A percentile compares a stretch with the other conserved stretches of the same genome.
These are phyloP conservation scores for Pseudochaenichthys georgianus DNA, from an alignment of 2,797 vertebrate genomes.

Conservation along the genomic window DNA sequence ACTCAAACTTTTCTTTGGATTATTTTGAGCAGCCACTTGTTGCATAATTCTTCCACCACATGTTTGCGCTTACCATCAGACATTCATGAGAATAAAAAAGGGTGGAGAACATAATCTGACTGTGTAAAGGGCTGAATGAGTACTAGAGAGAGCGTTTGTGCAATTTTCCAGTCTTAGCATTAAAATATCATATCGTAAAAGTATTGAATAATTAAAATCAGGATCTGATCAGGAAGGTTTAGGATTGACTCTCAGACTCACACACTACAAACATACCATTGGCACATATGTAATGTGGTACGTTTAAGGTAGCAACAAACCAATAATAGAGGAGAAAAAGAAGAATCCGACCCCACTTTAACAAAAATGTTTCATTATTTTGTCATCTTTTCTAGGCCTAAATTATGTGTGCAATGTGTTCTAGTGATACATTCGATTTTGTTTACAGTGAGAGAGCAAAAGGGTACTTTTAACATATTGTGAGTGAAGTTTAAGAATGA, in stretches of 20 bases:
- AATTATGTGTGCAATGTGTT: not conserved
- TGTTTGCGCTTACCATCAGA: not conserved
- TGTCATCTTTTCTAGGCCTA: constrained; percentile 2
- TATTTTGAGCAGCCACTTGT: constrained; percentile 4
- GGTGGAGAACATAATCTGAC: constrained; percentile 2
- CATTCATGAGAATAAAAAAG: constrained; percentile 15
- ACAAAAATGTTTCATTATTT: not conserved
- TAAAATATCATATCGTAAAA: not conserved
- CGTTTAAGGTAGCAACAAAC: not conserved
- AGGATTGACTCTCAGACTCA: not conserved
- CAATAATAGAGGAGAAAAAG: not conserved
- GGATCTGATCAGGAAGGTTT: not conserved
- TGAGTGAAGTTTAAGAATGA: not conserved
- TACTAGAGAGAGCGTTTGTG: not conserved
- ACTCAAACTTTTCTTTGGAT: constrained; percentile 1
- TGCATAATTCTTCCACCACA: not conserved
- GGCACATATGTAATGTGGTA: not conserved
- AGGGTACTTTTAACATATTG: not conserved
- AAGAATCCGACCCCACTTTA: not conserved
- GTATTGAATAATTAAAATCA: too few relatives aligned
- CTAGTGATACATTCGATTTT: constrained; percentile 15
- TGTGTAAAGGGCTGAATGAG: not conserved
- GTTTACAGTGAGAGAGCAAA: constrained; percentile 4
- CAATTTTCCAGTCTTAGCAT: not conserved
- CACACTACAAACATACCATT: not conserved